Evolutionary conservation across 1,140 invertebrate genomes (phyloP).

Genomic region (Asbolus verrucosus): DNA sequence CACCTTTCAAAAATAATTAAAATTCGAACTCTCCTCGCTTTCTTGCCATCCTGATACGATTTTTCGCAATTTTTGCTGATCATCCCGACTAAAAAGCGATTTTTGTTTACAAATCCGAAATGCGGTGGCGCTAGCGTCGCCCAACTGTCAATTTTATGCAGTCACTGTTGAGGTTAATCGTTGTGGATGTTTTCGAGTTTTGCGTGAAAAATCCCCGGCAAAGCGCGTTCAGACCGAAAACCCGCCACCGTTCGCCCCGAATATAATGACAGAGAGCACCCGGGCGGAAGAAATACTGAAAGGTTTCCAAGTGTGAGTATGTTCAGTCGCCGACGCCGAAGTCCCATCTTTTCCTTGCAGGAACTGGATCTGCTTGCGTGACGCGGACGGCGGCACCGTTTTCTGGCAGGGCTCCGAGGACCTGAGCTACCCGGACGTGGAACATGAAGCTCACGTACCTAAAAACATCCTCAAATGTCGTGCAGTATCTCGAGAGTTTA

Average conservation of each 20-base stretch:
- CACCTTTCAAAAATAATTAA: too few species aligned
- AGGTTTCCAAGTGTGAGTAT: slow-evolving; percentile 71
- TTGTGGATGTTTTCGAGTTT: not conserved
- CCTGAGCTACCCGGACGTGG: slow-evolving; percentile 89
- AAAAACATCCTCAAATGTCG: slow-evolving; percentile 96
- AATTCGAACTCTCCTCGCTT: too few species aligned
- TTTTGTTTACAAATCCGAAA: too few species aligned
- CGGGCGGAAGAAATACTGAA: slow-evolving; percentile 67
- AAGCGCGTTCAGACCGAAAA: not conserved
- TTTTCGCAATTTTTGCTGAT: too few species aligned
- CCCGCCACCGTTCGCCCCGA: not conserved
- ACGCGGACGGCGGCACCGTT: slow-evolving; percentile 95
- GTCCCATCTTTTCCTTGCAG: slow-evolving; percentile 66
- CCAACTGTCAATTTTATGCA: not conserved
- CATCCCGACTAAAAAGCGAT: too few species aligned
- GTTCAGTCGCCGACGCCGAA: slow-evolving; percentile 18
- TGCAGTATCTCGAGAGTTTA: slow-evolving; percentile 96
- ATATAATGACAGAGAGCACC: slow-evolving; percentile 60
- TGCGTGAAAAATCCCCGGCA: not conserved
- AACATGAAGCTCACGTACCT: slow-evolving; percentile 97
- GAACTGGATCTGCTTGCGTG: slow-evolving; percentile 98
- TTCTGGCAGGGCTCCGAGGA: slow-evolving; percentile 98
- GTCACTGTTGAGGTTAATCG: not conserved
- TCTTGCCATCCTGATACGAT: too few species aligned
- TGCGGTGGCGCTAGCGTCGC: too few species aligned